Evolutionary conservation across 2,113 vertebrate species (phyloP), one percentile per base, ranked within the genome.

Genomic region (Corythaixoides concolor): DNA sequence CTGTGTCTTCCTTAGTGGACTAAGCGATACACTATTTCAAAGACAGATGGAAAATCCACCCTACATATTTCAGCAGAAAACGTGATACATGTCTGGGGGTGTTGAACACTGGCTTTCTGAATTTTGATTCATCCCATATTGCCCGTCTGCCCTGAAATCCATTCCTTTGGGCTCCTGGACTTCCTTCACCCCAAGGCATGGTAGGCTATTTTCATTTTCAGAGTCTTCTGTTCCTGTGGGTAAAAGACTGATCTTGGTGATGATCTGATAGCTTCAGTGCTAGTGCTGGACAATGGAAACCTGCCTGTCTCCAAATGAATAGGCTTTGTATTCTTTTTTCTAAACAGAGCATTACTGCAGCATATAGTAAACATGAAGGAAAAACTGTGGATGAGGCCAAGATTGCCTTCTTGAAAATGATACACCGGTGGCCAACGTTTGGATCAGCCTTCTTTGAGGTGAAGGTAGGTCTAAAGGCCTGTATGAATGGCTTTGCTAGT

Each of bases 371-470:
- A 95, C 98, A 99, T 22, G 97, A 84, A 39, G 93, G 91, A 16
- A 98, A 98, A 97, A 99, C 98, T 1, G 97, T 94, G 37, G 98
- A 99, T 2, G 99, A 99, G 66, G 98, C 99, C 45, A 99, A 98
- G 79, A 88, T 98, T 96, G 98, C 98, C 5, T 99, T 99, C 86
- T 97, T 99, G 88, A 99, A 99, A 97, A 90, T 94, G 11, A 98
- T 99, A 77, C 92, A 90, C 80, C 98, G 98, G 37, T 99, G 99
- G 99, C 98, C 98, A 26, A 99, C 99, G 0, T 99, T 99, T 21
- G 99, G 99, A 60, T 99, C 99, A n/a, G 99, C 99, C 32, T 99
- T 99, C 97, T 99, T 99, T 59, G 98, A 99, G 93, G 99, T 99
- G 92, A 99, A 99, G 99, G 99, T 99, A 95, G 55, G 97, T 85